phyloP scores from a whole-genome alignment of 1,140 invertebrate genomes.

The Saccostrea cuccullata region DNA sequence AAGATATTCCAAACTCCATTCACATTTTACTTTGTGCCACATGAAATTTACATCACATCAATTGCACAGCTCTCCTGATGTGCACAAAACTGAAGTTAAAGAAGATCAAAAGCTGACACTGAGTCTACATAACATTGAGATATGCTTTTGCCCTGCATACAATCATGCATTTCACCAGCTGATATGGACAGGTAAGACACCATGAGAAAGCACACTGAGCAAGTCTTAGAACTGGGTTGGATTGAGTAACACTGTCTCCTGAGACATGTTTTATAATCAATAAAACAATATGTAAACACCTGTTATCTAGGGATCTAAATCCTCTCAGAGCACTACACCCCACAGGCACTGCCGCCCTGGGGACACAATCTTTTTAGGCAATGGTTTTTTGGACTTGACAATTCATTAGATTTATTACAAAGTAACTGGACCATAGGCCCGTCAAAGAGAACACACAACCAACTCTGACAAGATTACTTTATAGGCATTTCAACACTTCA shows the following conservation, averaged over 20 bases:
- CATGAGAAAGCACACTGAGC: background rate
- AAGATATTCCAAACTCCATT: background rate
- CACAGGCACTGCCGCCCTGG: background rate
- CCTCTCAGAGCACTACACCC: background rate
- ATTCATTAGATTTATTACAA: slow-evolving; percentile 24
- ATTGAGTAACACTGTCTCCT: background rate
- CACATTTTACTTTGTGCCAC: slow-evolving; percentile 12
- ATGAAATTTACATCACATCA: background rate
- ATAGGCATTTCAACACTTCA: background rate
- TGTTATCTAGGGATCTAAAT: background rate
- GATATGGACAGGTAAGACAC: background rate
- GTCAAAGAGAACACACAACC: slow-evolving; percentile 6
- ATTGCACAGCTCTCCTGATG: background rate
- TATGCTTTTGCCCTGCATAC: background rate
- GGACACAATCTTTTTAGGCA: slow-evolving; percentile 22
- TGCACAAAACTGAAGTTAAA: background rate
- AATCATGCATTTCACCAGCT: slow-evolving; percentile 1
- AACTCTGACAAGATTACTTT: background rate
- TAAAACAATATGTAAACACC: slow-evolving; percentile 32
- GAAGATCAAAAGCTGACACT: slow-evolving; percentile 6
- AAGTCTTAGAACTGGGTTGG: background rate
- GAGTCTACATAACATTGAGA: background rate
- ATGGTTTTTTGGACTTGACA: slow-evolving; percentile 18
- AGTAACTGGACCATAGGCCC: background rate
- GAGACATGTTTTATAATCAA: slow-evolving; percentile 18